These are phyloP conservation scores for Vulpes vulpes DNA, from an alignment of 2,113 vertebrate species.

Conservation along the genomic window DNA sequence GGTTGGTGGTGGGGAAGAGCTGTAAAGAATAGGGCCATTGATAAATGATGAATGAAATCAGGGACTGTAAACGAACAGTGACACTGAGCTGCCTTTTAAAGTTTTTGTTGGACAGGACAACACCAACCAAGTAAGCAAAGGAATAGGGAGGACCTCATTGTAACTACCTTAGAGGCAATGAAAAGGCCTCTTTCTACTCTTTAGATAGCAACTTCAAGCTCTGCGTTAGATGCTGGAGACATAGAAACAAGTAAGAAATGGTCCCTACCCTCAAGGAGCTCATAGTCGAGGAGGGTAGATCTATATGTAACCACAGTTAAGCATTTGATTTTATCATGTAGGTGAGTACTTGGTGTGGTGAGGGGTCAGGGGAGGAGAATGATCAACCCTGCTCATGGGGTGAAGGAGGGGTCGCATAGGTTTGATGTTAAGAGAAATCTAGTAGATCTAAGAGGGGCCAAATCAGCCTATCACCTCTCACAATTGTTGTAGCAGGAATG, in stretches of 20 bases:
- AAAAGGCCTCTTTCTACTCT: conserved; percentile 53
- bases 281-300: background rate
- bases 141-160: conserved; percentile 52
- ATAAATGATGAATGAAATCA: conserved; percentile 71
- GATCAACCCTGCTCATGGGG: background rate
- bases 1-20: conserved; percentile 64
- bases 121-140: conserved; percentile 65
- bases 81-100: conserved; percentile 59
- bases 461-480: background rate
- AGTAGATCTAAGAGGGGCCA: background rate
- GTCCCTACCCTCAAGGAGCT: conserved; percentile 51
- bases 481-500: background rate
- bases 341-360: background rate
- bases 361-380: background rate
- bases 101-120: conserved; percentile 65
- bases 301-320: background rate
- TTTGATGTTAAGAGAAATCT: background rate
- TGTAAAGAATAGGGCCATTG: conserved; percentile 72
- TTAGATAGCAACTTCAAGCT: conserved; percentile 27
- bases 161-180: conserved; percentile 48
- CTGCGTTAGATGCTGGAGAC: background rate
- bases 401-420: background rate
- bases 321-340: background rate
- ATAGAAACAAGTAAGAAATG: conserved; percentile 26
- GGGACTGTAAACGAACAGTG: conserved; percentile 68